Conservation (phyloP, 2,797 vertebrate genomes). For the Phoebastria nigripes region DNA sequence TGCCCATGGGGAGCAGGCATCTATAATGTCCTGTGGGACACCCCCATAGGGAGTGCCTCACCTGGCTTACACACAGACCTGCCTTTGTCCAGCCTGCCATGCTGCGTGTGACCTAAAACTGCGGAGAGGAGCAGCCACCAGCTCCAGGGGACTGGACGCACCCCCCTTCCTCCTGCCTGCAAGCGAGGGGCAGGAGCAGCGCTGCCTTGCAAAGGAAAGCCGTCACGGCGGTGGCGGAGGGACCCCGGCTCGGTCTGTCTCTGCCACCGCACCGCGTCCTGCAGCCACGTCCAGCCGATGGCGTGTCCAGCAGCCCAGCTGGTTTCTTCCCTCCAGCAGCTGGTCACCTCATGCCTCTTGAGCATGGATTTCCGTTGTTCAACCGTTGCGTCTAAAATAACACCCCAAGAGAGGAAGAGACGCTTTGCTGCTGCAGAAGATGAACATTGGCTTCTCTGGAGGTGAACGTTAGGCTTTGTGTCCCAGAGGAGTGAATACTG, state of each 20-base stretch:
- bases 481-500: background rate
- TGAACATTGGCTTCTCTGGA: background rate
- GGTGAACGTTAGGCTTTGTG: background rate
- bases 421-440: background rate
- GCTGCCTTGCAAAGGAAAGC: background rate
- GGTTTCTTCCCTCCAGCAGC: background rate
- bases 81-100: background rate
- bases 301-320: fast-evolving
- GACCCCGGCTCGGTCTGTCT: fast-evolving
- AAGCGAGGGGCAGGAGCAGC: background rate
- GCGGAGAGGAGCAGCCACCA: background rate
- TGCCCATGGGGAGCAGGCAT: background rate
- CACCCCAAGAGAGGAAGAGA: background rate
- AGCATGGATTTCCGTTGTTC: fast-evolving
- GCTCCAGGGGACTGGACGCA: background rate
- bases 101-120: fast-evolving
- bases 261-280: background rate
- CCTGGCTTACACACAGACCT: background rate
- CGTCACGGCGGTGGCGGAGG: fast-evolving
- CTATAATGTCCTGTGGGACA: background rate
- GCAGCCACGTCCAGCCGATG: fast-evolving
- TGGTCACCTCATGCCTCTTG: background rate
- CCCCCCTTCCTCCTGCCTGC: background rate
- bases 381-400: background rate
- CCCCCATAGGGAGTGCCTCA: fast-evolving